These are phyloP conservation scores for Eremobia ochroleuca DNA, from an alignment of 2,888 invertebrate genomes.

Conservation along the genomic window DNA sequence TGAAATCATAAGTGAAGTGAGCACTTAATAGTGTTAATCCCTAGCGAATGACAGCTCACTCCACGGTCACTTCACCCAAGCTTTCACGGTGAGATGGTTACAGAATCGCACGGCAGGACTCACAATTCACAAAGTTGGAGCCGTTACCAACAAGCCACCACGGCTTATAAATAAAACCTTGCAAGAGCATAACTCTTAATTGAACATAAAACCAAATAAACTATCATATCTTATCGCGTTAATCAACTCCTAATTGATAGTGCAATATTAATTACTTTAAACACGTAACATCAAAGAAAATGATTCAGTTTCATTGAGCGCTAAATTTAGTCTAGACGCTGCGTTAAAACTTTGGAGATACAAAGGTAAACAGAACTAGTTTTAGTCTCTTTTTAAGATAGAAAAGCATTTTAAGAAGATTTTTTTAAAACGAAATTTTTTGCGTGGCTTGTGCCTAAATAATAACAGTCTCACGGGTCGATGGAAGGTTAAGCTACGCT, in stretches of 20 bases:
- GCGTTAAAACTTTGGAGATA: slow-evolving; percentile 13
- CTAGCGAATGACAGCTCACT: too few species aligned
- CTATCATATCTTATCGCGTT: slow-evolving; percentile 2
- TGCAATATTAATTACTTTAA: slow-evolving; percentile 45
- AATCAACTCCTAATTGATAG: slow-evolving; percentile 35
- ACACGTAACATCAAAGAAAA: slow-evolving; percentile 44
- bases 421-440: too few species aligned
- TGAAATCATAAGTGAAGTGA: too few species aligned
- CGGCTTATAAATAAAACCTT: not conserved
- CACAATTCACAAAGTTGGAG: not conserved
- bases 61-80: too few species aligned
- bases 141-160: not conserved
- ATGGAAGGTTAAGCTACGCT: too few species aligned
- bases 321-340: slow-evolving; percentile 41
- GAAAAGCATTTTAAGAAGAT: too few species aligned
- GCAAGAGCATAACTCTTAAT: not conserved
- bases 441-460: too few species aligned
- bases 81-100: too few species aligned
- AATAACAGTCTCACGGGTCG: too few species aligned
- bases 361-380: not conserved
- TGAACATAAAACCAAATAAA: slow-evolving; percentile 20
- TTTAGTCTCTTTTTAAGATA: not conserved
- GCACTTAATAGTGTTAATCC: too few species aligned
- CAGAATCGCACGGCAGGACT: too few species aligned
- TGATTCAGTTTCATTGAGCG: slow-evolving; percentile 33